These are phyloP conservation scores for Hycleus phaleratus DNA, from an alignment of 1,140 invertebrate genomes.

Conservation along the genomic window DNA sequence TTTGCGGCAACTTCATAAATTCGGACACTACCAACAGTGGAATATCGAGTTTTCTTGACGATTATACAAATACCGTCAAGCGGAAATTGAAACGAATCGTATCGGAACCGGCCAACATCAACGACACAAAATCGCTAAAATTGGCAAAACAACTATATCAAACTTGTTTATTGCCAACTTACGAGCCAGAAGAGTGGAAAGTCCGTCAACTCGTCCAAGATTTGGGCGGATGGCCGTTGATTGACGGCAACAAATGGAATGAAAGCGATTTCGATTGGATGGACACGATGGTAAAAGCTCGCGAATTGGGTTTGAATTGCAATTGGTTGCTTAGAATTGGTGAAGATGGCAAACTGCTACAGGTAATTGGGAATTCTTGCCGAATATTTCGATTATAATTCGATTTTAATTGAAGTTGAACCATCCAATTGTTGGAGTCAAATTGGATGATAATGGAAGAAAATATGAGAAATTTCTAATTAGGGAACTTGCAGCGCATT, in stretches of 20 bases:
- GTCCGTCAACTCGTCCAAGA: neutral
- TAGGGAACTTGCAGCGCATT: too few species aligned
- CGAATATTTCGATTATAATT: neutral
- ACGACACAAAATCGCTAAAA: conserved; percentile 1
- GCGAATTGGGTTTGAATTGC: conserved; percentile 47
- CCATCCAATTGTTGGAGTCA: too few species aligned
- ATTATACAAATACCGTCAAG: neutral
- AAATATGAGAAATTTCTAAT: too few species aligned
- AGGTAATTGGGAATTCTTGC: neutral
- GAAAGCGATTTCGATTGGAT: conserved; percentile 54
- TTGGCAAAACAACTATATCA: conserved; percentile 8
- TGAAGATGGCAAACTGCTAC: neutral
- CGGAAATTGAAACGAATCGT: conserved; percentile 4
- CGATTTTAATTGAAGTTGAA: too few species aligned
- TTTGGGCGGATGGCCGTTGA: conserved; percentile 65
- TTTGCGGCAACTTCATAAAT: conserved; percentile 52
- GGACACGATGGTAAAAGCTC: conserved; percentile 54
- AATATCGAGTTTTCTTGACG: neutral
- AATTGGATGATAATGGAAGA: too few species aligned
- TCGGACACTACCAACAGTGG: neutral
- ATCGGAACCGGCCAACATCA: neutral
- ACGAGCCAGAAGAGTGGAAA: neutral
- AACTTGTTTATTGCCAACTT: neutral
- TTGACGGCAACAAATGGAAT: conserved; percentile 56
- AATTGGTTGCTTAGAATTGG: conserved; percentile 33